Percentiles rank a stretch among this genome's conserved stretches.
Conservation (phyloP, 2,797 vertebrate species). For the Acipenser oxyrinchus region DNA sequence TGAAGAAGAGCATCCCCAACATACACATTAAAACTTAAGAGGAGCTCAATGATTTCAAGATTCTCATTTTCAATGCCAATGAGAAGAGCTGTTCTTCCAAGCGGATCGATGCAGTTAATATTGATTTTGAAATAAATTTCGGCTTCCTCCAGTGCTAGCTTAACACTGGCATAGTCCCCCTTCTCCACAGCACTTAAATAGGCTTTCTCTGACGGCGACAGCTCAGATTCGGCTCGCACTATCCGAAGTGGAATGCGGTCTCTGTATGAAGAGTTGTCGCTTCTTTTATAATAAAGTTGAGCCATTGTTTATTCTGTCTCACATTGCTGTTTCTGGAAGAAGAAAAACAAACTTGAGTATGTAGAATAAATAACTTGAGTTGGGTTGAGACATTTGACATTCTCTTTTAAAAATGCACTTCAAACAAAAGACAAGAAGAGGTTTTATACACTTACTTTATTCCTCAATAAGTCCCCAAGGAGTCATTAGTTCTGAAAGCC, state of each 20-base stretch:
- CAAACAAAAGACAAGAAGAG: slow-evolving; percentile 8
- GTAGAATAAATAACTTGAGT: neutral
- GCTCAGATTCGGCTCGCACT: slow-evolving; percentile 85
- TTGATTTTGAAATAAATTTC: slow-evolving; percentile 98
- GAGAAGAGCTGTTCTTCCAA: slow-evolving; percentile 89
- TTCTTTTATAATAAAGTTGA: slow-evolving; percentile 85
- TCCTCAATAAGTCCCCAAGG: slow-evolving; percentile 6
- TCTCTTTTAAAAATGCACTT: slow-evolving; percentile 2
- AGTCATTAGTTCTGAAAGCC: neutral
- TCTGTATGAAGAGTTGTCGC: slow-evolving; percentile 69
- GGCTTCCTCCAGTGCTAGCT: slow-evolving; percentile 84
- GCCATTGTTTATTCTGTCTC: slow-evolving; percentile 75
- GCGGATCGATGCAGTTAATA: slow-evolving; percentile 90
- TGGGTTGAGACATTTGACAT: neutral
- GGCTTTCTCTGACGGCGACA: slow-evolving; percentile 76
- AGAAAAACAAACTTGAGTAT: slow-evolving; percentile 25
- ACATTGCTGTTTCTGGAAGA: slow-evolving; percentile 46
- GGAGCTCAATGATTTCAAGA: slow-evolving; percentile 87
- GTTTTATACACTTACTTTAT: neutral
- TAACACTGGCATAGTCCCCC: slow-evolving; percentile 87
- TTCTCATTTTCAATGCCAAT: slow-evolving; percentile 97
- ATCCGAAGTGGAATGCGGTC: slow-evolving; percentile 87
- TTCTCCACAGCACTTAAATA: slow-evolving; percentile 87
- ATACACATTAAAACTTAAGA: slow-evolving; percentile 81
- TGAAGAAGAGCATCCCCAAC: slow-evolving; percentile 93